Evolutionary conservation across 2,888 invertebrate species (phyloP), one percentile per base, ranked within the genome.

Genomic region (Lasioglossum marginatum): DNA sequence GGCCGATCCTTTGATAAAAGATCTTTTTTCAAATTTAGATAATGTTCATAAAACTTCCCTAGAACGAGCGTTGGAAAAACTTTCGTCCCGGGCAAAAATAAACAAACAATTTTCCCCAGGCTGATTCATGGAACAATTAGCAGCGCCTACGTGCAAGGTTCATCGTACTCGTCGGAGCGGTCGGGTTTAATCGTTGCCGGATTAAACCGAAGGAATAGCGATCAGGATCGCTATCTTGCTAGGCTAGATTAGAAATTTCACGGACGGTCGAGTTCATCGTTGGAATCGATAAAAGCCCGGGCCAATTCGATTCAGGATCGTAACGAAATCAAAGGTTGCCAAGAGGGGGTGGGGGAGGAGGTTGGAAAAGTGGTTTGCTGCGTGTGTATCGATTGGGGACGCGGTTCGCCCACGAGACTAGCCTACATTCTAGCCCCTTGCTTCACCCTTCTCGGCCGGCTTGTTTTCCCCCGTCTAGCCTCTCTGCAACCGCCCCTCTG

Each of bases 351-450:
- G 3, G 12, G 23, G 4, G 23, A 70, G n/a, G 63, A 82, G 78
- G 71, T 43, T 77, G 85, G 66, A 86, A 81, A 89, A 86, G 87
- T 82, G 89, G 87, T 87, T 86, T 85, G 86, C 86, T 90, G 90
- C 89, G 92, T 92, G 92, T 89, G 91, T 94, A 94, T 94, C 94
- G 94, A 94, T 94, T 94, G 93, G 94, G 94, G 94, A 93, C 93
- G 94, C 94, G 90, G 94, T 93, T 93, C 94, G 94, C 93, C 93
- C 91, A 87, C 92, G 91, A 92, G 93, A 94, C 93, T 94, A 93
- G 92, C 94, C 92, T 94, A 94, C 93, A 93, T 93, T 93, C 92
- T 88, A 90, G 89, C 91, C 91, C 91, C 91, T 91, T 84, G 83
- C 87, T 85, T 86, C 83, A 76, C 83, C 82, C 90, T 79, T 78